Conservation (phyloP, 2,113 vertebrate genomes). For the Turnix velox region DNA sequence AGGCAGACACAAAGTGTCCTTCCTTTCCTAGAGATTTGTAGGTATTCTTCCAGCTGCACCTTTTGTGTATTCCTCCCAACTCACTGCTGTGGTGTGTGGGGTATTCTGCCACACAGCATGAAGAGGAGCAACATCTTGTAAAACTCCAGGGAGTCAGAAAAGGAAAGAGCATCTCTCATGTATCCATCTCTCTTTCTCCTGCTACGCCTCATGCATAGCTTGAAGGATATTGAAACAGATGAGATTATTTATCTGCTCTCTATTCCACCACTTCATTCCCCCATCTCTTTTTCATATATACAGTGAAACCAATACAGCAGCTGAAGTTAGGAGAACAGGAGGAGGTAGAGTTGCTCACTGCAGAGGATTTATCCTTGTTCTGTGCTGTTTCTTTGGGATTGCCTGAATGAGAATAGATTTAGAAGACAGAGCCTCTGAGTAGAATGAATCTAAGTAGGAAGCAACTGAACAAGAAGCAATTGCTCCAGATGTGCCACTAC, state of each 20-base stretch:
- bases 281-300: not conserved
- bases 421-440: not conserved
- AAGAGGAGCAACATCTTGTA: constrained; percentile 4
- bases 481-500: not conserved
- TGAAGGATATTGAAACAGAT: not conserved
- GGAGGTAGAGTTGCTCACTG: not conserved
- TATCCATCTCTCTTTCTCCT: not conserved
- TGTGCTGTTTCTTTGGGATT: not conserved
- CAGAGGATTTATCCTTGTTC: not conserved
- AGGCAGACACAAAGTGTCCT: not conserved
- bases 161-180: not conserved
- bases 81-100: not conserved
- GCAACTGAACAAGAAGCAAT: not conserved
- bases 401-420: not conserved
- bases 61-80: not conserved
- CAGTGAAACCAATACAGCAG: not conserved
- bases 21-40: fast-evolving
- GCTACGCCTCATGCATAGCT: not conserved
- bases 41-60: not conserved
- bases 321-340: not conserved
- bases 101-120: not conserved
- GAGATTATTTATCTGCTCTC: not conserved
- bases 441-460: not conserved
- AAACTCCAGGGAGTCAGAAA: not conserved
- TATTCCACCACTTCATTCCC: not conserved